Percentiles rank a stretch among this genome's conserved stretches.
Conservation (phyloP, 2,113 vertebrate genomes). For the Platanista minor region DNA sequence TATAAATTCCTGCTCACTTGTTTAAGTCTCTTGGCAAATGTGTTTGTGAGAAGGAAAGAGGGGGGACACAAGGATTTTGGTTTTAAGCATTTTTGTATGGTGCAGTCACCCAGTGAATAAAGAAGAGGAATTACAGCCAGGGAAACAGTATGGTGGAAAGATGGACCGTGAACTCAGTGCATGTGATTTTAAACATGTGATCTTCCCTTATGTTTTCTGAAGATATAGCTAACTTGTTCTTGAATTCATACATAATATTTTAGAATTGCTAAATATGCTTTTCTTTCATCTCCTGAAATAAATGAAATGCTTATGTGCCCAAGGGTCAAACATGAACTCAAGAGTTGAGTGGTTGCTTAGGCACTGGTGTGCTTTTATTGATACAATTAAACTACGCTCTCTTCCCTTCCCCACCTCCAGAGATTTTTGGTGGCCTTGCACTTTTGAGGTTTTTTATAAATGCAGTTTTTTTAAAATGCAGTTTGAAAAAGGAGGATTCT, state of each 20-base stretch:
- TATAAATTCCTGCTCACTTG: conserved; percentile 16
- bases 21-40: conserved; percentile 12
- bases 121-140: neutral
- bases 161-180: neutral
- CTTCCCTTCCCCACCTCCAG: neutral
- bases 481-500: neutral
- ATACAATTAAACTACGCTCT: neutral
- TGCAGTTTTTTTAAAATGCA: neutral
- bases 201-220: neutral
- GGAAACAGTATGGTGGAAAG: neutral
- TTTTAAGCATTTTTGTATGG: conserved; percentile 39
- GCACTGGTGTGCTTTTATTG: neutral
- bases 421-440: neutral
- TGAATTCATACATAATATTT: neutral
- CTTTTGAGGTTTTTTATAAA: neutral
- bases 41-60: conserved; percentile 8
- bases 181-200: neutral
- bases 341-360: neutral
- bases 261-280: neutral
- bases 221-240: neutral
- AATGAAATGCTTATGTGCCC: neutral
- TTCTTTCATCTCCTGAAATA: conserved; percentile 15
- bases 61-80: conserved; percentile 36
- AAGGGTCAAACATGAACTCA: neutral
- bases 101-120: conserved; percentile 23